phyloP scores from a whole-genome alignment of 2,113 vertebrate species.

The Rhinoptilus africanus region DNA sequence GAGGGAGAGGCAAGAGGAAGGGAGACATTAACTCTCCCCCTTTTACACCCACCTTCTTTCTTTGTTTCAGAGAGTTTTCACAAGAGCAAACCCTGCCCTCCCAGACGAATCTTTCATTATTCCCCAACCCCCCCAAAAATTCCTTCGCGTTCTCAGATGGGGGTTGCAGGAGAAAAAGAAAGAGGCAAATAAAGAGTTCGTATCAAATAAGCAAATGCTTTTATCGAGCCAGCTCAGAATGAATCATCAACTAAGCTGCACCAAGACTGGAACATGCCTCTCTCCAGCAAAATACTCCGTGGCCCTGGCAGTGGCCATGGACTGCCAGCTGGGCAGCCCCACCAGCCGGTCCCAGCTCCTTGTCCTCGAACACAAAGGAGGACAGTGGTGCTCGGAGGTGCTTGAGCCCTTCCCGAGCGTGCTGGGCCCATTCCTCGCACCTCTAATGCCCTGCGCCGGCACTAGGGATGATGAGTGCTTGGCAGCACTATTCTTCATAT shows the following conservation, averaged over 20 bases:
- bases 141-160: not conserved
- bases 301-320: not conserved
- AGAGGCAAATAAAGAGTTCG: slow-evolving; percentile 39
- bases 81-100: slow-evolving; percentile 5
- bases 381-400: not conserved
- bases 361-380: not conserved
- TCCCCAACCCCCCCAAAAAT: not conserved
- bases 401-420: not conserved
- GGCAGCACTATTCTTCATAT: slow-evolving; percentile 76
- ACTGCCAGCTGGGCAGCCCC: not conserved
- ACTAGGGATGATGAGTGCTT: slow-evolving; percentile 67
- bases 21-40: slow-evolving; percentile 38
- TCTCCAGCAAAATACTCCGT: not conserved
- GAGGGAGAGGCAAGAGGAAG: slow-evolving; percentile 37
- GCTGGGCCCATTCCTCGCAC: slow-evolving; percentile 20
- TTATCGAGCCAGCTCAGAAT: not conserved
- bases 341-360: not conserved
- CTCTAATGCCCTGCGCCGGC: slow-evolving; percentile 55
- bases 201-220: slow-evolving; percentile 36
- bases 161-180: slow-evolving; percentile 8
- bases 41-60: slow-evolving; percentile 49
- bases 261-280: not conserved
- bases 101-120: slow-evolving; percentile 30
- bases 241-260: not conserved
- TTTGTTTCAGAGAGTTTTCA: slow-evolving; percentile 46